Conservation (phyloP, 2,888 invertebrate species). For the Harmothoe impar region DNA sequence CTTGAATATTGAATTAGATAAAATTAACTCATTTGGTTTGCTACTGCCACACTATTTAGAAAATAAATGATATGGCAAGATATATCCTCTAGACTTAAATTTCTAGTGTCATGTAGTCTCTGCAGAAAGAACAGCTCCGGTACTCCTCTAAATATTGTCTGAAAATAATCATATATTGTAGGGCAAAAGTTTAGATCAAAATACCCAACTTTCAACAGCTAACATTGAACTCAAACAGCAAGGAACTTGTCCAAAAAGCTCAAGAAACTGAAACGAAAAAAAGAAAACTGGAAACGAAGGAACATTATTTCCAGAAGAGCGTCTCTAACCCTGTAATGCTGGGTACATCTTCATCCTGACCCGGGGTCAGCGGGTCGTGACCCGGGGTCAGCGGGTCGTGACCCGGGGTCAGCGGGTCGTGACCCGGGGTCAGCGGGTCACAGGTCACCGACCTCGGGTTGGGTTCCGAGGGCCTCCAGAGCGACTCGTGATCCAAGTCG, state of each 20-base stretch:
- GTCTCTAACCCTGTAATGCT: background rate
- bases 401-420: background rate
- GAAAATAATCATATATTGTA: no score
- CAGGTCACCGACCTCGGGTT: background rate
- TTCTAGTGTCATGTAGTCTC: no score
- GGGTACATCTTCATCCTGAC: background rate
- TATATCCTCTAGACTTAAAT: no score
- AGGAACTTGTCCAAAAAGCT: no score
- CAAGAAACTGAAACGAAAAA: no score
- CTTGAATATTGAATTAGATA: no score
- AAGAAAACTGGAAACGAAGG: background rate
- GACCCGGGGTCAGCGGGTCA: background rate
- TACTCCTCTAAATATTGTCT: no score
- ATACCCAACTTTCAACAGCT: background rate
- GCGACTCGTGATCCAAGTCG: background rate
- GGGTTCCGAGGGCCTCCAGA: background rate
- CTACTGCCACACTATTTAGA: no score
- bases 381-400: background rate
- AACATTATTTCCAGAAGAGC: background rate
- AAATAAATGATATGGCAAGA: no score
- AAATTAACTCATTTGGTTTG: no score
- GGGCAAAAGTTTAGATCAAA: no score
- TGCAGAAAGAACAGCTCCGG: no score
- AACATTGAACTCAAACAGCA: background rate
- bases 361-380: background rate